These are phyloP conservation scores for Podotricha telesiphe DNA, from an alignment of 2,888 invertebrate genomes.

Conservation along the genomic window DNA sequence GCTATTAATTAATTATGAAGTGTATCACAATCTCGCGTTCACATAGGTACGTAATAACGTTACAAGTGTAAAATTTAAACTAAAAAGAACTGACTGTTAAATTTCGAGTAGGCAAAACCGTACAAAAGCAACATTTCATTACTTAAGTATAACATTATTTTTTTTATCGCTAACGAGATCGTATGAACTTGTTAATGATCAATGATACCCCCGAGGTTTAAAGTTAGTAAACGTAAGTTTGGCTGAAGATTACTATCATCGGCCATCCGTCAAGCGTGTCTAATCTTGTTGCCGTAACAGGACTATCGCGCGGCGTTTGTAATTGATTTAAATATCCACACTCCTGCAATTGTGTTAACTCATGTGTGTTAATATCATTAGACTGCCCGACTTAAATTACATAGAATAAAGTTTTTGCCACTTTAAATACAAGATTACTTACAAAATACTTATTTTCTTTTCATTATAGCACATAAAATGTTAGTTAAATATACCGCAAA, in stretches of 20 bases:
- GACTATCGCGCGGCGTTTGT: slow-evolving; percentile 59
- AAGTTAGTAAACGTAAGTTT: slow-evolving; percentile 56
- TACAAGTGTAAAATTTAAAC: not conserved
- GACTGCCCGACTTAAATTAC: not conserved
- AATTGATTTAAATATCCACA: slow-evolving; percentile 66
- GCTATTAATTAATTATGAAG: not conserved
- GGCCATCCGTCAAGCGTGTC: slow-evolving; percentile 60
- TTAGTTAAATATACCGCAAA: not conserved
- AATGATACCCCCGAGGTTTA: slow-evolving; percentile 37
- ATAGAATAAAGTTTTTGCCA: not conserved
- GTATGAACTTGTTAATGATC: slow-evolving; percentile 24
- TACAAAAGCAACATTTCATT: no score
- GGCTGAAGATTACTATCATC: slow-evolving; percentile 62
- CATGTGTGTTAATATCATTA: slow-evolving; percentile 11
- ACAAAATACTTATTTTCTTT: no score
- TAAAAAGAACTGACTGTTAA: not conserved
- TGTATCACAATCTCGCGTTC: not conserved
- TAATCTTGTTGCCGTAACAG: slow-evolving; percentile 71
- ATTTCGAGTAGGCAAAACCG: no score
- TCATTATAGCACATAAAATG: not conserved
- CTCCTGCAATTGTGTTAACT: slow-evolving; percentile 3
- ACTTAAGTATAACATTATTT: not conserved
- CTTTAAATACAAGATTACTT: not conserved
- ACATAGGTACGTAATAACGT: no score
- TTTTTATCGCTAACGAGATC: slow-evolving; percentile 9